Percentiles rank a stretch among this genome's conserved stretches.
Evolutionary conservation across 2,888 invertebrate species (phyloP).

Genomic region (Salticus scenicus): DNA sequence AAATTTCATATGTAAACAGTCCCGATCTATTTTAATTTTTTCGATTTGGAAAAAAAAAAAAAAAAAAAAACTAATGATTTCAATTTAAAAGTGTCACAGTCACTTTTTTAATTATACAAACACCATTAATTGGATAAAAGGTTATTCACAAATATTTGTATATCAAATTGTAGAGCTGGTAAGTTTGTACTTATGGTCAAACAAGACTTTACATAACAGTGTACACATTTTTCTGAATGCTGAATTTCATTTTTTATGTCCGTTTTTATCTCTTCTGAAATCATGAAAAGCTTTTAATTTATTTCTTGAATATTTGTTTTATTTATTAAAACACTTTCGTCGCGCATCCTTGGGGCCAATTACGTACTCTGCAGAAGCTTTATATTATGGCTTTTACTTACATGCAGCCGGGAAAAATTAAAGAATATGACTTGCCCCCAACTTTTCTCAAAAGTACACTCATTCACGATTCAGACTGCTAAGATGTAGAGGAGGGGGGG

Average conservation of each 20-base stretch:
- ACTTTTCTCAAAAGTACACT: constrained; percentile 65
- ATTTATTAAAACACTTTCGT: constrained; percentile 65
- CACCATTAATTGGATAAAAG: no score
- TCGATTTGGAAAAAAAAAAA: no score
- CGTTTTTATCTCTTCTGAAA: constrained; percentile 38
- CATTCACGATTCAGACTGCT: constrained; percentile 50
- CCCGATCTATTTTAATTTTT: no score
- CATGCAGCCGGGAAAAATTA: constrained; percentile 44
- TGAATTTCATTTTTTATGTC: constrained; percentile 6
- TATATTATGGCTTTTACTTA: constrained; percentile 42
- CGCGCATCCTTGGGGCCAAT: constrained; percentile 62
- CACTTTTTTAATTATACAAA: no score
- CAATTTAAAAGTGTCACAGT: no score
- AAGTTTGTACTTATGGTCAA: no score
- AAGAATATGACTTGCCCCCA: constrained; percentile 58
- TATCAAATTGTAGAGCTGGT: no score
- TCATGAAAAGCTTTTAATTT: constrained; percentile 70
- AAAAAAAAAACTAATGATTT: no score
- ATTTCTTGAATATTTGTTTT: constrained; percentile 70
- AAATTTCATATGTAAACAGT: no score
- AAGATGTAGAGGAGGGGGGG: constrained; percentile 37
- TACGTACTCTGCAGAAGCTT: constrained; percentile 54
- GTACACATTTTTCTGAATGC: background rate
- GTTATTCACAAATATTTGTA: no score
- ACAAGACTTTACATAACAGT: background rate